Evolutionary conservation across 1,140 invertebrate species (phyloP), one percentile per base, ranked within the genome.

Genomic region (Halesus radiatus): DNA sequence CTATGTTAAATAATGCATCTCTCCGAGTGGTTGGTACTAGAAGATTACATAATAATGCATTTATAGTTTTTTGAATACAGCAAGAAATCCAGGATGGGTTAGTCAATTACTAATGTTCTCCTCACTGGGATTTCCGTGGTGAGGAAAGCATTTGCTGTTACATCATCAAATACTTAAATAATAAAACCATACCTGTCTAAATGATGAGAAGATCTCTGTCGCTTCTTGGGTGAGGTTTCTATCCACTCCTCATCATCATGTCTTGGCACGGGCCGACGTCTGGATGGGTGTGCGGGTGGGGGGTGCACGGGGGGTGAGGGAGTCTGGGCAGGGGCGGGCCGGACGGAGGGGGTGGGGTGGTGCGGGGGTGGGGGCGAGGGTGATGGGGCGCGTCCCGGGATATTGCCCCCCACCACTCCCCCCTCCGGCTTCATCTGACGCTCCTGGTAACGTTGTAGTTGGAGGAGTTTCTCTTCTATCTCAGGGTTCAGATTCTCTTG

Each of bases 401-500:
- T 83, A 68, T 87, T 84, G 84, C 86, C 62, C 37, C 88, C 87
- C 3, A 84, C 83, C n/a, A 84, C 70, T 84, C 84, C 80, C 88
- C 87, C 56, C 22, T 89, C 88, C 0, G 88, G 88, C 81, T 94
- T 94, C 92, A 93, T 95, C 84, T 95, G 94, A 78, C 93, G 93
- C 84, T 96, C 95, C 84, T 96, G 95, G 85, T 97, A 96, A 37
- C 95, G 92, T 86, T 97, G 96, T 80, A 97, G 90, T 82, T 96
- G 95, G 3, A 98, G 88, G 22, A 98, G 86, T 86, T 98, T 98
- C 82, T 98, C 96, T 87, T 98, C 96, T 64, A 98, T 96, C 87
- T 98, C 97, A 1, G 97, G 96, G 87, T 96, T 96, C 15, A 98
- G 88, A 86, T 97, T 97, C 85, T 96, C 95, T 86, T 95, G 94